These are phyloP conservation scores for Marisa cornuarietis DNA, from an alignment of 1,140 invertebrate genomes.

Conservation along the genomic window DNA sequence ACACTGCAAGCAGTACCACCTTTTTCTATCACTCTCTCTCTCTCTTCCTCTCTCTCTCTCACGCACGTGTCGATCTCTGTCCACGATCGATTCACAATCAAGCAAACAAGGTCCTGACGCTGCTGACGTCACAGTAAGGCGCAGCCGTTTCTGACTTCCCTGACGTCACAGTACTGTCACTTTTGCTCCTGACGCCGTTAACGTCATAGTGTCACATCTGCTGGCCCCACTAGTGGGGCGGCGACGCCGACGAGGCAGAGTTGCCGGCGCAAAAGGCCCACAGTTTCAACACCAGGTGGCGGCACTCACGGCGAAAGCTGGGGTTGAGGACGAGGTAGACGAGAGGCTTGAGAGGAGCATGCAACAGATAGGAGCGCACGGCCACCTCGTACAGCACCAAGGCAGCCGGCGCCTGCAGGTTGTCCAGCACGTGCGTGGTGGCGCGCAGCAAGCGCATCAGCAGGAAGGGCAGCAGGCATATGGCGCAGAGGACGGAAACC, in stretches of 20 bases:
- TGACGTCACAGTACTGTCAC: too few species aligned
- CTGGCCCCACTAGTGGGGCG: too few species aligned
- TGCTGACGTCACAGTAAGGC: too few species aligned
- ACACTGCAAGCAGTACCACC: too few species aligned
- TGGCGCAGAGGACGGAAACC: not conserved
- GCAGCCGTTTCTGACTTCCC: too few species aligned
- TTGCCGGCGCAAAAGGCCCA: not conserved
- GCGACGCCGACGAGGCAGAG: not conserved
- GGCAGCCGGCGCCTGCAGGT: not conserved
- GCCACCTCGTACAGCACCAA: constrained; percentile 1
- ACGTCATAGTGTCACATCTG: too few species aligned
- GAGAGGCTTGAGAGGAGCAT: constrained; percentile 13
- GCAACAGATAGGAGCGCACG: constrained; percentile 13
- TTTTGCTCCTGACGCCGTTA: too few species aligned
- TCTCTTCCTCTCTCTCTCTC: too few species aligned
- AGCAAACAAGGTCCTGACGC: too few species aligned
- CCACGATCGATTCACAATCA: too few species aligned
- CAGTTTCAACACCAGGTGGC: constrained; percentile 15
- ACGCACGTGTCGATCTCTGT: too few species aligned
- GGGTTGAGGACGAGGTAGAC: constrained; percentile 20
- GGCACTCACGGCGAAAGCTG: constrained; percentile 18
- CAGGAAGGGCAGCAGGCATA: not conserved
- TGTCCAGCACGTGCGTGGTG: constrained; percentile 7
- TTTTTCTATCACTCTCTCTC: too few species aligned
- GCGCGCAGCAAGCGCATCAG: not conserved